Base-by-base conservation (phyloP, 2,888 invertebrate species). In the Ophion costatus region DNA sequence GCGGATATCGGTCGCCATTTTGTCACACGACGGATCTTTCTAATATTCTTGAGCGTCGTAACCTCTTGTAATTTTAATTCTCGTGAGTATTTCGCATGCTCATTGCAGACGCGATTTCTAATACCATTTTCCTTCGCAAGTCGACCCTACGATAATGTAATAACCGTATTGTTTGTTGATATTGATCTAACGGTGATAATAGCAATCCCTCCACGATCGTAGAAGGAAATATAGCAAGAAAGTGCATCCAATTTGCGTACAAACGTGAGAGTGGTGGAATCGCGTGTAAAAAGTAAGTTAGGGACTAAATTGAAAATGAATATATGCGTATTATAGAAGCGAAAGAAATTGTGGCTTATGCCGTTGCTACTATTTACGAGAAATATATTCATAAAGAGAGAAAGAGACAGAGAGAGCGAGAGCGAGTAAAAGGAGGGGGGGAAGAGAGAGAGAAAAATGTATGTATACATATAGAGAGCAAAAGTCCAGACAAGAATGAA, bases 401-500 rank as follows among this genome's bases (percentile, higher is more conserved):
- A 29, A 29, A 29, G 29, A 29, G 29, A 29, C 4, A 29, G 29
- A 29, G 29, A 77, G 63, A 80, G 63, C 33, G 29, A 77, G 63
- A 80, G 63, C 33, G 63, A 77, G 24, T 29, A 80, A 69, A 74
- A 74, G 69, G 42, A 42, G 38, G 4, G 71, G 67, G 59, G 38
- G 6, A 29, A 29, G 67, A 24, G 24, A 24, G 59, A 20, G 57
- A 59, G 10, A 9, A 63, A 56, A 42, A 74, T 56, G 20, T 17
- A 63, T 11, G 67, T 45, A 33, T 33, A 75, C 24, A 71, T 22
- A 22, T 33, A 76, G 75, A 74, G 70, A 61, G 51, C 22, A 64
- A 57, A 63, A 77, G 73, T 75, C 24, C 77, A 14, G 59, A 45
- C 22, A 74, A 78, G 66, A 75, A 83, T 83, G 79, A 42, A 14